Evolutionary conservation across 1,140 invertebrate genomes (phyloP).

Genomic region (Drosophila hydei): DNA sequence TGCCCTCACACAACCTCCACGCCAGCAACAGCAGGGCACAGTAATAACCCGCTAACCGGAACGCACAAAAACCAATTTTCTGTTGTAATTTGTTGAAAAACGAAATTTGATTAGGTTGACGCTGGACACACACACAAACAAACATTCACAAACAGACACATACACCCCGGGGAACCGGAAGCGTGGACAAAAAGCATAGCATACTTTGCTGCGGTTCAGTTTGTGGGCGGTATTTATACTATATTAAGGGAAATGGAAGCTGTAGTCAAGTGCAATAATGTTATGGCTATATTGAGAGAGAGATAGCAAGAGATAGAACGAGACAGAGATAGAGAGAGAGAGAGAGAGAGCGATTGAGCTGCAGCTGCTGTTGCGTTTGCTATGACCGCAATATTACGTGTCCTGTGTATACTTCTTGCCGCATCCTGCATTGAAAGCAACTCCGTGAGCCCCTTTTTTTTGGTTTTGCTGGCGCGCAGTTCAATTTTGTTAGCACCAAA

Average conservation of each 20-base stretch:
- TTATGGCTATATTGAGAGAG: constrained; percentile 63
- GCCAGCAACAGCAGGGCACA: background rate
- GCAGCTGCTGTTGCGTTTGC: constrained; percentile 14
- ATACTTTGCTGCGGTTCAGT: constrained; percentile 49
- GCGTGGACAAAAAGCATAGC: constrained; percentile 37
- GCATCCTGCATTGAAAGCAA: constrained; percentile 35
- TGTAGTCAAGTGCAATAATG: constrained; percentile 77
- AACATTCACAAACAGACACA: background rate
- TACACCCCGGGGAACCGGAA: background rate
- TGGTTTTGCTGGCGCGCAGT: constrained; percentile 49
- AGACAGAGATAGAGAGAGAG: background rate
- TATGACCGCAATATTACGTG: constrained; percentile 52
- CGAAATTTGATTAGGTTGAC: constrained; percentile 51
- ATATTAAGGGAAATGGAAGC: constrained; percentile 55
- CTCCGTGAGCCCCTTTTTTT: constrained; percentile 40
- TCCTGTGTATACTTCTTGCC: constrained; percentile 27
- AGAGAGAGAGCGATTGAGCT: background rate
- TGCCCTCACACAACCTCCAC: background rate
- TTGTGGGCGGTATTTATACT: constrained; percentile 38
- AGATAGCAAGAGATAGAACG: constrained; percentile 3
- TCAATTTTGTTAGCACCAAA: constrained; percentile 48
- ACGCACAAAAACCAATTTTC: constrained; percentile 48
- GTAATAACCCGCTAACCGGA: constrained; percentile 11
- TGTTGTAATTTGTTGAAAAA: constrained; percentile 43
- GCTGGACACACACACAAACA: constrained; percentile 3